Evolutionary conservation across 2,797 vertebrate species (phyloP).

Genomic region (Echiichthys vipera): DNA sequence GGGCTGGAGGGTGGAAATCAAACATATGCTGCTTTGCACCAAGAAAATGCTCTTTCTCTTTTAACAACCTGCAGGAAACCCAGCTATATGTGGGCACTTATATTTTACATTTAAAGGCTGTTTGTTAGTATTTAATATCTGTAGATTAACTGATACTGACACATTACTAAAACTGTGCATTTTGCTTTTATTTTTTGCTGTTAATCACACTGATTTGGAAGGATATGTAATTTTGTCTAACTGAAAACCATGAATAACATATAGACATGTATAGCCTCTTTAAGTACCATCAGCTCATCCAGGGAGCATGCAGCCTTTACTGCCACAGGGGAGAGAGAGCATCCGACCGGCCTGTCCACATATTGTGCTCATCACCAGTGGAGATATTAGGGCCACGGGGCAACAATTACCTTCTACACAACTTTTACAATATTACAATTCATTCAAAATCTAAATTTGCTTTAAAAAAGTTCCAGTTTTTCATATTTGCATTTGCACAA

Average conservation of each 20-base stretch:
- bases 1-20: slow-evolving; percentile 40
- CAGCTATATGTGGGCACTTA: neutral
- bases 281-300: slow-evolving; percentile 52
- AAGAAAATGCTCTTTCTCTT: slow-evolving; percentile 30
- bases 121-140: too few species aligned
- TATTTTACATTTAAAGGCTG: neutral
- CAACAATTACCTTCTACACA: neutral
- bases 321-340: slow-evolving; percentile 4
- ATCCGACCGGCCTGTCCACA: slow-evolving; percentile 83
- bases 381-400: slow-evolving; percentile 50
- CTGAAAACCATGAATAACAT: neutral
- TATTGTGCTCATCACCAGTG: slow-evolving; percentile 76
- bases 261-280: neutral
- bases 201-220: neutral
- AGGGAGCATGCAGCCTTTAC: slow-evolving; percentile 64
- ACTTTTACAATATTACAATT: neutral
- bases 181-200: neutral
- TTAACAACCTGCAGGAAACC: slow-evolving; percentile 20
- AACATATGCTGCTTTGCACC: slow-evolving; percentile 57
- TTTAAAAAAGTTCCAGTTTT: neutral
- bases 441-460: neutral
- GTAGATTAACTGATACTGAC: too few species aligned
- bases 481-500: neutral
- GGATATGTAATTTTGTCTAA: neutral
- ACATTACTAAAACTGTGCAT: neutral